phyloP scores from a whole-genome alignment of 2,113 vertebrate genomes.

The Platichthys flesus region DNA sequence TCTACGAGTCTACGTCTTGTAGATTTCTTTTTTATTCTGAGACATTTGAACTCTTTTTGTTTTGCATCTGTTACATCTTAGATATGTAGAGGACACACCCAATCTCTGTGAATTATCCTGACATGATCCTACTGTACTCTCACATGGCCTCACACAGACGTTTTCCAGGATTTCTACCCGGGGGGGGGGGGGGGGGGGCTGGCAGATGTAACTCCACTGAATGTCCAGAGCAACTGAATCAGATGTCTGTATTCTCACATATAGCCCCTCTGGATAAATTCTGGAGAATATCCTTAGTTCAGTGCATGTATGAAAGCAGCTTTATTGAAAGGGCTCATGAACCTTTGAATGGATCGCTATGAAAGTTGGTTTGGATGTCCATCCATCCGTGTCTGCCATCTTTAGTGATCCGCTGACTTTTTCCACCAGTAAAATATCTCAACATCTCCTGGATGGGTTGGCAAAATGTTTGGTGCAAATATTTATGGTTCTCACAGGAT shows the following conservation, averaged over 20 bases:
- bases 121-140: neutral
- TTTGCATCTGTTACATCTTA: too few relatives aligned
- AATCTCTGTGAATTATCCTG: neutral
- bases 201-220: too few relatives aligned
- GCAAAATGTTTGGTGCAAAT: neutral
- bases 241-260: neutral
- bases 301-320: too few relatives aligned
- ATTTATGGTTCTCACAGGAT: neutral
- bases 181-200: too few relatives aligned
- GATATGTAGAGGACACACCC: too few relatives aligned
- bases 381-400: neutral
- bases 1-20: too few relatives aligned
- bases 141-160: neutral
- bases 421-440: neutral
- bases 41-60: neutral
- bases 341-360: neutral
- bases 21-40: neutral
- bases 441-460: neutral
- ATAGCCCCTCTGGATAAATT: neutral
- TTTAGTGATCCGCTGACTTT: neutral
- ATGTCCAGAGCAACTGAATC: too few relatives aligned
- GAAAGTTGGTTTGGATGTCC: neutral
- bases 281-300: too few relatives aligned
- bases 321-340: neutral
- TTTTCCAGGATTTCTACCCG: too few relatives aligned